Conservation (phyloP, 1,140 invertebrate genomes). For the Episyrphus balteatus region DNA sequence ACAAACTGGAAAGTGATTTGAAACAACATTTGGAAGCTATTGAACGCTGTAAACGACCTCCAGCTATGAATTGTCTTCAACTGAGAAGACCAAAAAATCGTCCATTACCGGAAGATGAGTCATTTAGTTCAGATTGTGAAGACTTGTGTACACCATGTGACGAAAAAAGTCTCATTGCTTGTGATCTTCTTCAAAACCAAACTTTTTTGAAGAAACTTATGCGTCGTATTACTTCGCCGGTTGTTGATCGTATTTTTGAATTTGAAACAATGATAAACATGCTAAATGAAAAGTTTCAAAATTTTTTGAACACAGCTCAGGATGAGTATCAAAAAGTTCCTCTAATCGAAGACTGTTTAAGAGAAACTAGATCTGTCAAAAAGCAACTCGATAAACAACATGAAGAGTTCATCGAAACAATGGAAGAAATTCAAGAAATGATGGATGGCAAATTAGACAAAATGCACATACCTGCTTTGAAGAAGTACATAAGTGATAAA, state of each 20-base stretch:
- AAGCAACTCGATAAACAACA: constrained; percentile 18
- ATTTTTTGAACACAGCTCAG: constrained; percentile 14
- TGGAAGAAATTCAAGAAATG: constrained; percentile 35
- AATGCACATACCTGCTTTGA: constrained; percentile 27
- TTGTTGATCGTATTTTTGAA: constrained; percentile 16
- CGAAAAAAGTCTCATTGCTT: constrained; percentile 27
- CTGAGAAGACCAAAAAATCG: too few relatives aligned
- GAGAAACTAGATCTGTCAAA: constrained; percentile 22
- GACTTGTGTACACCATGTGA: constrained; percentile 27
- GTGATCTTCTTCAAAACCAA: constrained; percentile 18
- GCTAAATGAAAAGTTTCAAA: constrained; percentile 15
- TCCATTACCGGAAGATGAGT: too few relatives aligned
- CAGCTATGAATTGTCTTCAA: too few relatives aligned
- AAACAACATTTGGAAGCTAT: too few relatives aligned
- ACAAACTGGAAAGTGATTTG: too few relatives aligned
- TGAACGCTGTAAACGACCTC: too few relatives aligned
- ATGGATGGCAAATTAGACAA: constrained; percentile 32
- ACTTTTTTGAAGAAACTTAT: constrained; percentile 29
- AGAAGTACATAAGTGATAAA: constrained; percentile 28
- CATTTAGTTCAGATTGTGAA: constrained; percentile 13
- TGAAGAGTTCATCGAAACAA: constrained; percentile 21
- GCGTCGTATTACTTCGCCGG: constrained; percentile 20
- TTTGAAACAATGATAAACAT: constrained; percentile 8
- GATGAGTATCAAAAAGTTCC: constrained; percentile 16
- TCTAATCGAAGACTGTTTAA: constrained; percentile 20